Percentiles rank a stretch among this genome's conserved stretches.
Conservation (phyloP, 2,113 vertebrate genomes). For the Percopsis transmontana region DNA sequence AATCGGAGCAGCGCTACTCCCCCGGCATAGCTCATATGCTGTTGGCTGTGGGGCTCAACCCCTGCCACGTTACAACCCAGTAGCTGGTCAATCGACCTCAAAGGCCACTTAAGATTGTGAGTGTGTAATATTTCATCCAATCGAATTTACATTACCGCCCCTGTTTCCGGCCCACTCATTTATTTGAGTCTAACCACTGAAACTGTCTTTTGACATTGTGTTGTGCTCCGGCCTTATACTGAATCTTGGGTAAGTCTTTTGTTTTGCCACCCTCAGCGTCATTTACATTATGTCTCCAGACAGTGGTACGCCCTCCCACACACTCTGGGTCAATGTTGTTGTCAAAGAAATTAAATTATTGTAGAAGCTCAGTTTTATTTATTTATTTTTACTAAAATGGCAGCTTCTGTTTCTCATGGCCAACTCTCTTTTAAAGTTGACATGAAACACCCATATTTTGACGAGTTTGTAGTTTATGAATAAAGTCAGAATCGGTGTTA, state of each 20-base stretch:
- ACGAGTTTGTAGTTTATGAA: no score
- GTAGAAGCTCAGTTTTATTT: not conserved
- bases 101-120: slow-evolving; percentile 68
- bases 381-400: slow-evolving; percentile 8
- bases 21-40: slow-evolving; percentile 46
- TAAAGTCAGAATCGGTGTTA: no score
- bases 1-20: slow-evolving; percentile 45
- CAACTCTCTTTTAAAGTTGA: no score
- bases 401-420: slow-evolving; percentile 1
- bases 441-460: no score
- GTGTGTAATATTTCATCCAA: slow-evolving; percentile 73
- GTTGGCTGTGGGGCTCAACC: slow-evolving; percentile 46
- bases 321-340: slow-evolving; percentile 1
- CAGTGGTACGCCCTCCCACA: slow-evolving; percentile 4
- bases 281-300: slow-evolving; percentile 9
- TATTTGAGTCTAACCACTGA: slow-evolving; percentile 58
- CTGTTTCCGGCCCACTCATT: slow-evolving; percentile 60
- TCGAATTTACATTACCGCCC: slow-evolving; percentile 68
- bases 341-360: not conserved
- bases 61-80: slow-evolving; percentile 50
- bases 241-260: slow-evolving; percentile 30
- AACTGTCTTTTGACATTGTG: slow-evolving; percentile 38
- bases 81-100: slow-evolving; percentile 71
- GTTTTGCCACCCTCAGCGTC: slow-evolving; percentile 25
- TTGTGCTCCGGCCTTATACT: slow-evolving; percentile 6